A percentile compares a stretch with the other conserved stretches of the same genome.
Conservation (phyloP, 2,888 invertebrate species). For the Drosophila subsilvestris region DNA sequence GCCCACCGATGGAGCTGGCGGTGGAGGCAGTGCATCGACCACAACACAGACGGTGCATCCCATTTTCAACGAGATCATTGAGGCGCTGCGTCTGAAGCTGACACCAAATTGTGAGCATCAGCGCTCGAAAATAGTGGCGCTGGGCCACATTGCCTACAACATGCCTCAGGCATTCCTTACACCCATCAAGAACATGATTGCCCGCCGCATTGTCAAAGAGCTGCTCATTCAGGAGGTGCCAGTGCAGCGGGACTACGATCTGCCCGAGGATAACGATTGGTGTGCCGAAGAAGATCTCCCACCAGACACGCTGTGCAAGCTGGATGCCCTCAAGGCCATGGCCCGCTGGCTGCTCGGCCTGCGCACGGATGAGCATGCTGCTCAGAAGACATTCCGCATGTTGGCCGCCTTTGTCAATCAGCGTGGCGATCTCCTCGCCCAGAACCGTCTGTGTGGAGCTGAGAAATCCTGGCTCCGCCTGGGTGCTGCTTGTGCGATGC, state of each 20-base stretch:
- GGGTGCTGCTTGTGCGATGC: constrained; percentile 97
- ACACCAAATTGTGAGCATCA: constrained; percentile 91
- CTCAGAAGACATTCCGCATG: constrained; percentile 97
- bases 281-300: constrained; percentile 94
- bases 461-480: constrained; percentile 97
- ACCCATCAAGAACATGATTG: constrained; percentile 96
- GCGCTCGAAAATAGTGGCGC: constrained; percentile 95
- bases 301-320: constrained; percentile 95
- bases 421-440: constrained; percentile 92
- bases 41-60: constrained; percentile 85
- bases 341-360: constrained; percentile 97
- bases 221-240: constrained; percentile 92
- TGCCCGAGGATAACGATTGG: constrained; percentile 86
- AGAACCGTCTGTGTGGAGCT: constrained; percentile 90
- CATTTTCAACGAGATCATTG: constrained; percentile 93
- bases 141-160: constrained; percentile 97
- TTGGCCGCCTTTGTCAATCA: constrained; percentile 96
- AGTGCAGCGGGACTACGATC: constrained; percentile 84
- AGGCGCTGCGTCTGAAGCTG: constrained; percentile 90
- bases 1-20: constrained; percentile 46
- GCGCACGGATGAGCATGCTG: constrained; percentile 93
- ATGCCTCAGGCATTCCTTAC: constrained; percentile 95
- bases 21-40: constrained; percentile 60
- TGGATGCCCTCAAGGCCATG: constrained; percentile 98
- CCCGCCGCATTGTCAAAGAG: constrained; percentile 97